Conservation (phyloP, 2,797 vertebrate genomes). For the Sylvilagus floridanus region DNA sequence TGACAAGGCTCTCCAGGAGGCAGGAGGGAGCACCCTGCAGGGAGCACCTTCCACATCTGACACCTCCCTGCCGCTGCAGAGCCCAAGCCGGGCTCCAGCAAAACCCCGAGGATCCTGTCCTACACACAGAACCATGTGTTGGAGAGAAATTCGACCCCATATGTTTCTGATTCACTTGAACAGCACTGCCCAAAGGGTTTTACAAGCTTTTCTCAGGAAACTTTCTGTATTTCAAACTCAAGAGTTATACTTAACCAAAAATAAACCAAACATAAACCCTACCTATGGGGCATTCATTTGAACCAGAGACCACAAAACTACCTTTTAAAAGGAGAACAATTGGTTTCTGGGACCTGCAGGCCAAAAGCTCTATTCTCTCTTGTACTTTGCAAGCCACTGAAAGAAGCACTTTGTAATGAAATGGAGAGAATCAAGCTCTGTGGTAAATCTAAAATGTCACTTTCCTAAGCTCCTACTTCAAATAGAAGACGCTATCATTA, state of each 20-base stretch:
- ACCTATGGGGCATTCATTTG: slow-evolving; percentile 70
- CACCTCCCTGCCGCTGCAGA: slow-evolving; percentile 52
- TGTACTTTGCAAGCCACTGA: neutral
- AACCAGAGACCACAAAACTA: slow-evolving; percentile 70
- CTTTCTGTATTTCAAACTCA: slow-evolving; percentile 69
- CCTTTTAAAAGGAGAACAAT: slow-evolving; percentile 57
- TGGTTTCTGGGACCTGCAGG: slow-evolving; percentile 27
- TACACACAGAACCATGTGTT: slow-evolving; percentile 50
- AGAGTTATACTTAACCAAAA: slow-evolving; percentile 72
- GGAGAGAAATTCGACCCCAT: slow-evolving; percentile 67
- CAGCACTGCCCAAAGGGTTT: slow-evolving; percentile 54
- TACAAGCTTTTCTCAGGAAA: slow-evolving; percentile 78
- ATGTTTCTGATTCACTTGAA: slow-evolving; percentile 76
- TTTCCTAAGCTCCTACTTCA: slow-evolving; percentile 74
- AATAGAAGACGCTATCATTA: slow-evolving; percentile 80
- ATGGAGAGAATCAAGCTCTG: slow-evolving; percentile 70
- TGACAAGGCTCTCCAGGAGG: neutral
- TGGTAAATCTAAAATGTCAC: slow-evolving; percentile 74
- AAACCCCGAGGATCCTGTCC: slow-evolving; percentile 54
- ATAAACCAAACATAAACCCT: slow-evolving; percentile 68
- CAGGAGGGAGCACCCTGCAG: neutral
- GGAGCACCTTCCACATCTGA: neutral
- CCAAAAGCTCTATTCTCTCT: neutral
- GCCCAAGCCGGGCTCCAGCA: slow-evolving; percentile 46
- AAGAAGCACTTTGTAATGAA: slow-evolving; percentile 74